Evolutionary conservation across 2,888 invertebrate genomes (phyloP).

Genomic region (Dioctria linearis): DNA sequence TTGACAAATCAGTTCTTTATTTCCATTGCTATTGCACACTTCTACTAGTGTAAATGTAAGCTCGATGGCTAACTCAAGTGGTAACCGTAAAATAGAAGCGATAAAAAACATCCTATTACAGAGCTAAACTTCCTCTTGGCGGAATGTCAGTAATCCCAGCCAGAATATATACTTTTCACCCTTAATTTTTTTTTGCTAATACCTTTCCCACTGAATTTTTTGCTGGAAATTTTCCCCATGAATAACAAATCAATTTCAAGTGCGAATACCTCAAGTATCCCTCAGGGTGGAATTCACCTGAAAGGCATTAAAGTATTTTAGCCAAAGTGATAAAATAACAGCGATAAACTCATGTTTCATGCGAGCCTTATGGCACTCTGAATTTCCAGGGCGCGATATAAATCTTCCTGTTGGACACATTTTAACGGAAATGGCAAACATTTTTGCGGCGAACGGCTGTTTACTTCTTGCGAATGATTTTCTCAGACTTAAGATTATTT

Average conservation of each 20-base stretch:
- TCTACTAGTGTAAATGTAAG: no score
- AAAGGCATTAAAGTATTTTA: conserved; percentile 15
- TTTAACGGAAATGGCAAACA: conserved; percentile 44
- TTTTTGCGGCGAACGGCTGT: conserved; percentile 18
- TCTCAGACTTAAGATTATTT: conserved; percentile 43
- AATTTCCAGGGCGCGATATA: conserved; percentile 32
- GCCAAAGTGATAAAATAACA: conserved; percentile 39
- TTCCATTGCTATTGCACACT: no score
- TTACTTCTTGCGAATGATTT: conserved; percentile 35
- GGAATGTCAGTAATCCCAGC: no score
- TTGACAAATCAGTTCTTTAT: no score
- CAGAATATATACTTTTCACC: neutral
- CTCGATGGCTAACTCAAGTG: no score
- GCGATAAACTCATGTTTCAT: conserved; percentile 37
- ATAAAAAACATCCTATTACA: no score
- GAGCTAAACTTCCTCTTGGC: no score
- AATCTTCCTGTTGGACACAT: conserved; percentile 43
- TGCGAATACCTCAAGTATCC: conserved; percentile 9
- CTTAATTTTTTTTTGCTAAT: neutral
- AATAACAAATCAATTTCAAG: conserved; percentile 39
- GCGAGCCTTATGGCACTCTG: conserved; percentile 41
- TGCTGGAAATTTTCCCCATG: neutral
- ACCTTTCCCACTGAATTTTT: neutral
- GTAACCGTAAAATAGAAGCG: no score
- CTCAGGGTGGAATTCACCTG: conserved; percentile 22